Evolutionary conservation across 2,888 invertebrate species (phyloP).

Genomic region (Sthenelais limicola): DNA sequence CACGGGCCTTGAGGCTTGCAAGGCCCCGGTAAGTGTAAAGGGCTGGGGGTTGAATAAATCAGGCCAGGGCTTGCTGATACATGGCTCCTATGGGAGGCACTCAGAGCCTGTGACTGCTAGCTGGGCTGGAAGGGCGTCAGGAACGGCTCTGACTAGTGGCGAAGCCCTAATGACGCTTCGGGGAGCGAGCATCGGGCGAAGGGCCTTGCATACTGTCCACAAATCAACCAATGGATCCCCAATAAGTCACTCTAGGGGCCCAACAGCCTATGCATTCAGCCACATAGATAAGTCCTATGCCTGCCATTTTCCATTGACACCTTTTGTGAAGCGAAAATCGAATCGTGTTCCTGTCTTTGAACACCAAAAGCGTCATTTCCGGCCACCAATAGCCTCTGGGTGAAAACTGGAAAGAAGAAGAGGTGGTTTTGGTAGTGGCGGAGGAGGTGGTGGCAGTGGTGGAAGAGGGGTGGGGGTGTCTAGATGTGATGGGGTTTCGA

Average conservation of each 20-base stretch:
- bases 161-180: slow-evolving; percentile 19
- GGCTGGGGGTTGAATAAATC: background rate
- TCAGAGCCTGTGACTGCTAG: background rate
- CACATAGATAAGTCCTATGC: slow-evolving; percentile 4
- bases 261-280: background rate
- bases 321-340: slow-evolving; percentile 25
- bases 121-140: background rate
- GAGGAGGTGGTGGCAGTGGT: too few relatives aligned
- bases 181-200: background rate
- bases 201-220: background rate
- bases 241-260: slow-evolving; percentile 15
- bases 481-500: too few relatives aligned
- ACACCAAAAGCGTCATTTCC: too few relatives aligned
- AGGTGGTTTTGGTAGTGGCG: too few relatives aligned
- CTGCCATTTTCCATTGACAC: slow-evolving; percentile 2
- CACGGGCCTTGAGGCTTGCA: too few relatives aligned
- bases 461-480: too few relatives aligned
- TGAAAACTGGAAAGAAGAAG: too few relatives aligned
- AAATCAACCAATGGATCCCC: slow-evolving; percentile 13
- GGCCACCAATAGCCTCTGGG: too few relatives aligned
- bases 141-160: slow-evolving; percentile 5
- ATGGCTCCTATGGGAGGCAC: slow-evolving; percentile 15
- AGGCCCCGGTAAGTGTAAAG: too few relatives aligned
- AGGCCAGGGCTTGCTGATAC: slow-evolving; percentile 11
- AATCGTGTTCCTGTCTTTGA: slow-evolving; percentile 8